Base-by-base conservation (phyloP, 2,797 vertebrate genomes). In the Falco novaeseelandiae region DNA sequence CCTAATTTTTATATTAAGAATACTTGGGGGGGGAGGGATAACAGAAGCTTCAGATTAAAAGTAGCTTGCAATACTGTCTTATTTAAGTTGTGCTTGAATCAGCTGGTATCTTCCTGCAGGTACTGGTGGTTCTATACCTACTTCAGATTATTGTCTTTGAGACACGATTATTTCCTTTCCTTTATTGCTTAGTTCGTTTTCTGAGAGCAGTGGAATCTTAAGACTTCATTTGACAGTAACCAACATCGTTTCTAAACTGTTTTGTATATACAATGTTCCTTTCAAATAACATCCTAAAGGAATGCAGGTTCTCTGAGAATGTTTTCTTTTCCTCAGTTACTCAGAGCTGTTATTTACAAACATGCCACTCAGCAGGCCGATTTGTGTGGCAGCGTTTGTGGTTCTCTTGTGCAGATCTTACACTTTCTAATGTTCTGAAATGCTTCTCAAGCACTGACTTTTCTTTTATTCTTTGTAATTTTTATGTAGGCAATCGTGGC, bases 401-500 rank as follows among this genome's bases (percentile, higher is more conserved):
- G 54, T 94, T 12, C 44, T 36, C 26, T 23, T 8, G 21, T 66
- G 36, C 36, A 51, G 46, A 14, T 48, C 16, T 72, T 61, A 14
- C 1, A 12, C n/a, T 36, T 40, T 44, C 25, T 46, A 22, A 0
- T 17, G 15, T 85, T 89, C 30, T 9, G 44, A 74, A 63, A 49
- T 5, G 36, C 23, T 65, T 17, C 11, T 57, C 2, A 0, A 25
- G 46, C 61, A 36, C 49, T 90, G 57, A 95, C 57, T 89, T 66
- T 91, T 59, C 48, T 51, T 87, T 70, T 59, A 8, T 83, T 48
- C 55, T 95, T 95, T 86, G 4, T 52, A 7, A 67, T 74, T 89
- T n/a, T 88, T 49, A 40, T 6, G 30, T 93, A 99, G 99, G 98
- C 99, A 99, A 69, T 99, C 99, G 0, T 99, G 99, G 99, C 99